Conservation (phyloP, 2,888 invertebrate genomes). For the Lomographa bimaculata region DNA sequence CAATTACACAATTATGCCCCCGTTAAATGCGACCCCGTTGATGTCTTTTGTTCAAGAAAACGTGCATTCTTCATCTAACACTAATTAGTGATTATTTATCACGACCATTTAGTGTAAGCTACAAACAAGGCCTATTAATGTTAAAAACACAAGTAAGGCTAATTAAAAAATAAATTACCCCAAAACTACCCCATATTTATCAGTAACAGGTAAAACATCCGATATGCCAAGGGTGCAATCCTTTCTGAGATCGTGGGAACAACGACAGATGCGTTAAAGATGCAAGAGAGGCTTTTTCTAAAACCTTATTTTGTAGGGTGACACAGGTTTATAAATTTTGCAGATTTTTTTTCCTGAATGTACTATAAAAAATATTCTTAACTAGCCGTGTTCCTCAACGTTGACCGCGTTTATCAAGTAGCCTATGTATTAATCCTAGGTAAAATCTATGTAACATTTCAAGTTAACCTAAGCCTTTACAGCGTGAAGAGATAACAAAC, state of each 20-base stretch:
- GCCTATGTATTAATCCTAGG: too few species aligned
- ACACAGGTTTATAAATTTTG: constrained; percentile 25
- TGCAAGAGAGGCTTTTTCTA: constrained; percentile 62
- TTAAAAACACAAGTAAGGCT: constrained; percentile 5
- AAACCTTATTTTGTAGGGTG: constrained; percentile 45
- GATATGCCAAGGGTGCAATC: constrained; percentile 53
- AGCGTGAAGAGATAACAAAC: too few species aligned
- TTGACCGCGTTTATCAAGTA: too few species aligned
- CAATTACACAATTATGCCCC: too few species aligned
- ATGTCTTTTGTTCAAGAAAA: constrained; percentile 36
- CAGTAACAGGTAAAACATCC: constrained; percentile 34
- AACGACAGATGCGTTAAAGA: constrained; percentile 67
- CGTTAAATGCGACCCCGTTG: constrained; percentile 40
- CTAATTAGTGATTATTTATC: too few species aligned
- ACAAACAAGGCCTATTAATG: constrained; percentile 10
- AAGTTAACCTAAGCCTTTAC: too few species aligned
- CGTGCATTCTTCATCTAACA: not conserved
- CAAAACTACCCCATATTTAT: constrained; percentile 11
- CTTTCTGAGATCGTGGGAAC: constrained; percentile 73
- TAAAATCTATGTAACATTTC: too few species aligned
- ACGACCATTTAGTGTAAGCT: too few species aligned
- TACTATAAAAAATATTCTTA: too few species aligned
- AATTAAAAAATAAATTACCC: constrained; percentile 10
- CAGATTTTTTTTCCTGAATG: too few species aligned
- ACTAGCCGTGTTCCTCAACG: too few species aligned